These are phyloP conservation scores for Kuschelorhynchus macadamiae DNA, from an alignment of 2,888 invertebrate genomes.

Conservation along the genomic window DNA sequence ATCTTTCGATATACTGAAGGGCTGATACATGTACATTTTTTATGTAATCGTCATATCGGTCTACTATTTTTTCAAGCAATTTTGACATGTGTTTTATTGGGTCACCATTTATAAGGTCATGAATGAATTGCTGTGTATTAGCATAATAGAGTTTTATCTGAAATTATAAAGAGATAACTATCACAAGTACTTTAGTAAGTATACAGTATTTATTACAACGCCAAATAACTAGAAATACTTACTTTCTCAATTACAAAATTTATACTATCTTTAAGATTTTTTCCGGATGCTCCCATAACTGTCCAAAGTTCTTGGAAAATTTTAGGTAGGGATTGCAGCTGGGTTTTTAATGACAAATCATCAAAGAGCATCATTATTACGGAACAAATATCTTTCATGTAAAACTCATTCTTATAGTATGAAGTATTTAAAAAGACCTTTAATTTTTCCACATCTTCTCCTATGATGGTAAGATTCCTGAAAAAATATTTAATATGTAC, in stretches of 20 bases:
- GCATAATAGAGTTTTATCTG: conserved; percentile 79
- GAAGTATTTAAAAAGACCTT: conserved; percentile 81
- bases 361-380: conserved; percentile 80
- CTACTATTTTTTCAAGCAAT: conserved; percentile 78
- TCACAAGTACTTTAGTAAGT: no score
- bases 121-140: conserved; percentile 78
- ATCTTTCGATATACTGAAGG: conserved; percentile 80
- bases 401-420: conserved; percentile 86
- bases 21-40: conserved; percentile 74
- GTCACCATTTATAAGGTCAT: conserved; percentile 81
- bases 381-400: conserved; percentile 82
- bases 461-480: conserved; percentile 79
- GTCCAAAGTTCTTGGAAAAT: conserved; percentile 88
- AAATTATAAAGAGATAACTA: no score
- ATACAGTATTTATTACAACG: no score
- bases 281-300: conserved; percentile 87
- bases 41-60: conserved; percentile 73
- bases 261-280: conserved; percentile 82
- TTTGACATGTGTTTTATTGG: conserved; percentile 80
- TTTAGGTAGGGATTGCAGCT: conserved; percentile 84
- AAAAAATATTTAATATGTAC: no score
- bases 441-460: conserved; percentile 80
- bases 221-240: no score
- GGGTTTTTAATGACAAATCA: conserved; percentile 82
- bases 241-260: conserved; percentile 81